These are phyloP conservation scores for Callopanchax toddi DNA, from an alignment of 2,113 vertebrate genomes.

Conservation along the genomic window DNA sequence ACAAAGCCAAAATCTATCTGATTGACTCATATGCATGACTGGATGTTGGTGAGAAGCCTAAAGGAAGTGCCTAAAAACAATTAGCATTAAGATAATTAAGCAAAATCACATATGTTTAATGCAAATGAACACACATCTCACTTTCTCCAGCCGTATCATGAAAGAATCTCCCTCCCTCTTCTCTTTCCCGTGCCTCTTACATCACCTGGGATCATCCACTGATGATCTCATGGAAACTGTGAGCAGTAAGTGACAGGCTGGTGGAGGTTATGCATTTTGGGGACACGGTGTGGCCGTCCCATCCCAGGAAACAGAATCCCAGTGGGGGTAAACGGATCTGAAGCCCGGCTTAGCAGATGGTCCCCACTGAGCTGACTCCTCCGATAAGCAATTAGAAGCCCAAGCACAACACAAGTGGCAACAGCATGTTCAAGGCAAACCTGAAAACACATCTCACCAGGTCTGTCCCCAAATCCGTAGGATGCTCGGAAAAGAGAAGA, in stretches of 20 bases:
- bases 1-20: constrained; percentile 27
- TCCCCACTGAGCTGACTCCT: constrained; percentile 65
- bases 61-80: constrained; percentile 9
- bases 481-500: constrained; percentile 33
- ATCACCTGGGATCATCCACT: constrained; percentile 46
- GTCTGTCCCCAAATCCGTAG: constrained; percentile 9
- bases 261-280: constrained; percentile 63
- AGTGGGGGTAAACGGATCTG: constrained; percentile 71
- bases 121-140: neutral
- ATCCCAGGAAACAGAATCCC: constrained; percentile 71
- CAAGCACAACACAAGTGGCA: constrained; percentile 69
- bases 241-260: constrained; percentile 43
- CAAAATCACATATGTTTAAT: too few species aligned
- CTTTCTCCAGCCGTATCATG: constrained; percentile 18
- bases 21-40: constrained; percentile 17
- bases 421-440: constrained; percentile 50
- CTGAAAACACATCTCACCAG: constrained; percentile 20
- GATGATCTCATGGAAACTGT: constrained; percentile 73
- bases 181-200: constrained; percentile 40
- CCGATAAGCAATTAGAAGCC: constrained; percentile 67
- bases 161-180: constrained; percentile 3
- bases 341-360: constrained; percentile 71
- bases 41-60: constrained; percentile 1
- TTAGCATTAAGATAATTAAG: neutral
- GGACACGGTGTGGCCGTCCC: constrained; percentile 48